Conservation (phyloP, 2,113 vertebrate genomes). For the Epinephelus cyanopodus region DNA sequence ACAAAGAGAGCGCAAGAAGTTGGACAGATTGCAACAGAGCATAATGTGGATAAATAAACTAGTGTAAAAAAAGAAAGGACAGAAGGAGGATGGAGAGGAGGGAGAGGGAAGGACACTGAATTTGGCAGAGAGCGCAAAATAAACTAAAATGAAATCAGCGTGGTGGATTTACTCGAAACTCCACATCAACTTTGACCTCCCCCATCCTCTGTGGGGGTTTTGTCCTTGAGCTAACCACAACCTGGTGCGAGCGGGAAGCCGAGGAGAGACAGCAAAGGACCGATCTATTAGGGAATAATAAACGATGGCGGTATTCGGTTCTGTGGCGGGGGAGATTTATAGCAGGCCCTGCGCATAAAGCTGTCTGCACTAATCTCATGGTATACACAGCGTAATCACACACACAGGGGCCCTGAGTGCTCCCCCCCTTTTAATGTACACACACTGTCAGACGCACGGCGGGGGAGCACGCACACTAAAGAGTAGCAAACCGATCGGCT, state of each 20-base stretch:
- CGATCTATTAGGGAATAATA: slow-evolving; percentile 76
- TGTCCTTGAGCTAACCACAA: slow-evolving; percentile 66
- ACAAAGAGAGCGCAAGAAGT: slow-evolving; percentile 34
- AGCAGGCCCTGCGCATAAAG: slow-evolving; percentile 68
- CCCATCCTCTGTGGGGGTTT: slow-evolving; percentile 23
- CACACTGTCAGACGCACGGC: slow-evolving; percentile 66
- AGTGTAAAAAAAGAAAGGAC: background rate
- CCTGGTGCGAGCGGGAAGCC: slow-evolving; percentile 48
- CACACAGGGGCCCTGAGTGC: slow-evolving; percentile 51
- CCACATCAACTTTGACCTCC: slow-evolving; percentile 49
- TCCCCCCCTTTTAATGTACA: slow-evolving; percentile 63
- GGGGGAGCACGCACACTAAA: slow-evolving; percentile 43
- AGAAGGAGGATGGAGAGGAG: slow-evolving; percentile 14
- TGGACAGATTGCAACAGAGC: slow-evolving; percentile 36
- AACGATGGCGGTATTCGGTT: slow-evolving; percentile 56
- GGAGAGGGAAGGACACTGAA: slow-evolving; percentile 23
- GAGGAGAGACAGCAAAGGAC: slow-evolving; percentile 63
- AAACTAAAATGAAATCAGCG: slow-evolving; percentile 45
- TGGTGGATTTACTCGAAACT: slow-evolving; percentile 51
- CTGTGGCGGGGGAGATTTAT: slow-evolving; percentile 70
- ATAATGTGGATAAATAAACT: slow-evolving; percentile 17
- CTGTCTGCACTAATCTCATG: slow-evolving; percentile 79
- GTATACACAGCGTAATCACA: slow-evolving; percentile 77
- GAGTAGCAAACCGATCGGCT: slow-evolving; percentile 55
- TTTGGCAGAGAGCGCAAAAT: slow-evolving; percentile 18